A percentile compares a stretch with the other conserved stretches of the same genome.
These are phyloP conservation scores for Oostethus manadensis DNA, from an alignment of 2,113 vertebrate genomes.

Conservation along the genomic window DNA sequence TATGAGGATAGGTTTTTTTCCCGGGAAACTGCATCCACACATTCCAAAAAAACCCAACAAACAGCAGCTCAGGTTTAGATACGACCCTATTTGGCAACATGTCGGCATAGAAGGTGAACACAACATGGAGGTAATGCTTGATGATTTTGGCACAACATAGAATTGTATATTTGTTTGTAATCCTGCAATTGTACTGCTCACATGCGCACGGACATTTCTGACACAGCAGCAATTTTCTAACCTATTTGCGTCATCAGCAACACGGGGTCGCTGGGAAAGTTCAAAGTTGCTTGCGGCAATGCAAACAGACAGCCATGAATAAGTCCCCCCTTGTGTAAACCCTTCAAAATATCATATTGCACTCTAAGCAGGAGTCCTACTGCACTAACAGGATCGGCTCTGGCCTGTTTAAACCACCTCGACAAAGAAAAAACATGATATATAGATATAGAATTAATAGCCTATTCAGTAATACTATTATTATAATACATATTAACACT, in stretches of 20 bases:
- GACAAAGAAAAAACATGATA: constrained; percentile 58
- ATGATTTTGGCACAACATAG: constrained; percentile 60
- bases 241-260: not conserved
- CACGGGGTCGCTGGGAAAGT: constrained; percentile 5
- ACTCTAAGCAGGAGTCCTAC: constrained; percentile 39
- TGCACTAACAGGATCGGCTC: constrained; percentile 41
- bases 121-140: constrained; percentile 55
- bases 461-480: constrained; percentile 70
- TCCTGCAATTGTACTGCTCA: constrained; percentile 22
- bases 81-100: constrained; percentile 66
- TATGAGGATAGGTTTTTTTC: constrained; percentile 24
- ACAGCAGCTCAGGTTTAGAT: constrained; percentile 22
- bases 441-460: constrained; percentile 71
- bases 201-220: constrained; percentile 17
- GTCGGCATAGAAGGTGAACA: constrained; percentile 60
- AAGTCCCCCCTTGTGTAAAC: constrained; percentile 29
- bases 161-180: constrained; percentile 35
- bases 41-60: constrained; percentile 7
- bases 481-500: constrained; percentile 69
- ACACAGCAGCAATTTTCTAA: not conserved
- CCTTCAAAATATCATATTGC: constrained; percentile 45
- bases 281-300: constrained; percentile 20
- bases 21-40: constrained; percentile 17
- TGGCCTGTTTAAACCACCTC: constrained; percentile 71
- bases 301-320: constrained; percentile 41